Conservation (phyloP, 1,140 invertebrate genomes). For the Schlechtendalia chinensis region DNA sequence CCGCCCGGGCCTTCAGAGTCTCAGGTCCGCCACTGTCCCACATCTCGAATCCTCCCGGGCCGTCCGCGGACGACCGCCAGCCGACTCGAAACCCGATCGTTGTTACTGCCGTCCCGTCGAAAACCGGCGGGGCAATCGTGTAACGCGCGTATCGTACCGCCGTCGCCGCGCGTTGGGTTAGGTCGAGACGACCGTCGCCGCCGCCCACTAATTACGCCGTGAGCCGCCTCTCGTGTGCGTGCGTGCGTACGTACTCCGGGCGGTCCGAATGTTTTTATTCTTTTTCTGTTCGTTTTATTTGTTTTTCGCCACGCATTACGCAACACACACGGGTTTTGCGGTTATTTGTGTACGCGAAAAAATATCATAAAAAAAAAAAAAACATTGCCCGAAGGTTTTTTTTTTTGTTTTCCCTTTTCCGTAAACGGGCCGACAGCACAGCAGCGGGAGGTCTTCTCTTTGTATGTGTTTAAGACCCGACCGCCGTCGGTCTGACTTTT, state of each 20-base stretch:
- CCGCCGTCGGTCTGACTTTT: conserved; percentile 15
- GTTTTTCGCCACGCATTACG: conserved; percentile 12
- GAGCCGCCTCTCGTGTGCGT: conserved; percentile 3
- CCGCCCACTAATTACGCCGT: conserved; percentile 45
- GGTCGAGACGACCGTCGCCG: neutral
- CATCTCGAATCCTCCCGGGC: neutral
- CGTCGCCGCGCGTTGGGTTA: too few species aligned
- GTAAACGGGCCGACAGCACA: neutral
- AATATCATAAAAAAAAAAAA: too few species aligned
- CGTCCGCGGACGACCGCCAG: too few species aligned
- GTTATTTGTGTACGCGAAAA: too few species aligned
- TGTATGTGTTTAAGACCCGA: neutral
- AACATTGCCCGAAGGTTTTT: too few species aligned
- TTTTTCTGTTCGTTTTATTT: neutral
- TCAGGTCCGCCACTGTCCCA: too few species aligned
- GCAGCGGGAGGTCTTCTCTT: neutral
- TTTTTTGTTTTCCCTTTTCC: neutral
- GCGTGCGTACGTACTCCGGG: too few species aligned
- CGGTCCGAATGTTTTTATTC: conserved; percentile 5
- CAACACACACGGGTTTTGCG: neutral
- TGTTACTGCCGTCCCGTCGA: too few species aligned
- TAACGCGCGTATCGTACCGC: too few species aligned
- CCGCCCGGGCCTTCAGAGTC: too few species aligned
- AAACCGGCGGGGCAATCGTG: too few species aligned
- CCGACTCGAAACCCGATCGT: too few species aligned